A percentile compares a stretch with the other conserved stretches of the same genome.
Evolutionary conservation across 2,113 vertebrate genomes (phyloP).

Genomic region (Cochlearius cochlearius): DNA sequence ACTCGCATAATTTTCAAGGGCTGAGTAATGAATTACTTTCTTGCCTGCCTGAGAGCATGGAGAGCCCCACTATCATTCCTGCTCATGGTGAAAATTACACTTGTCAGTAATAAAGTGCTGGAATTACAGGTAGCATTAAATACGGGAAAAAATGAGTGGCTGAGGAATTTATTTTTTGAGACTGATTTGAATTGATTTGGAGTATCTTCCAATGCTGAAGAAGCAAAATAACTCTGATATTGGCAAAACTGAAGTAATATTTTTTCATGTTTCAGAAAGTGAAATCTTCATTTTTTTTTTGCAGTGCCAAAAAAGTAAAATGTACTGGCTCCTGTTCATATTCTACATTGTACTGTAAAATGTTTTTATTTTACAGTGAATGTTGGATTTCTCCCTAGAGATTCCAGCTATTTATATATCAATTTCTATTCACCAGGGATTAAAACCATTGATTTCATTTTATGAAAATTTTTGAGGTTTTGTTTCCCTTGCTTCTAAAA

Average conservation of each 20-base stretch:
- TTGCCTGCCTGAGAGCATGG: background rate
- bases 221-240: background rate
- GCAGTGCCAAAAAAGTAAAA: background rate
- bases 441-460: background rate
- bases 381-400: background rate
- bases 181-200: background rate
- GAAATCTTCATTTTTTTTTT: background rate
- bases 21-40: background rate
- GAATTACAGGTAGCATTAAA: background rate
- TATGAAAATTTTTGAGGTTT: background rate
- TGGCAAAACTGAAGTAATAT: background rate
- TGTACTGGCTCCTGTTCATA: background rate
- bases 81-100: background rate
- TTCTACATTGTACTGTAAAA: background rate
- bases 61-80: background rate
- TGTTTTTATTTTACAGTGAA: background rate
- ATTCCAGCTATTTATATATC: background rate
- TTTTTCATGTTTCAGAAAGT: background rate
- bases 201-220: background rate
- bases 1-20: background rate
- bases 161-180: background rate
- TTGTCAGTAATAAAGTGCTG: background rate
- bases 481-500: background rate
- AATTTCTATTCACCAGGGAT: background rate
- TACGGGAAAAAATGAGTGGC: fast-evolving